phyloP scores from a whole-genome alignment of 2,797 vertebrate genomes.

The Huso huso region DNA sequence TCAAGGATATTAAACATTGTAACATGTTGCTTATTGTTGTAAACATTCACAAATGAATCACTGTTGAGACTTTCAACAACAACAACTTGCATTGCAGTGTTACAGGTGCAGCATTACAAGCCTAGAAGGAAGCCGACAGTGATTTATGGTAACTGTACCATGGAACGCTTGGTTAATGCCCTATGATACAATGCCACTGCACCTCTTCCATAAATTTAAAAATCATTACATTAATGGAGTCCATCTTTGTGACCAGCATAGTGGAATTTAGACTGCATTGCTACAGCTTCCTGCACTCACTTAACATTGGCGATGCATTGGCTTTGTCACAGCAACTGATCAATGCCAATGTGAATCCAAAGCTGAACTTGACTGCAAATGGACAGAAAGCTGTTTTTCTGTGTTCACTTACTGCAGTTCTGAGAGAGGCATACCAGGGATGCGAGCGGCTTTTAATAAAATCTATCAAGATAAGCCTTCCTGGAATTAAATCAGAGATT shows the following conservation, averaged over 20 bases:
- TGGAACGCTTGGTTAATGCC: slow-evolving; percentile 20
- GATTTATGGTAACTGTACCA: slow-evolving; percentile 29
- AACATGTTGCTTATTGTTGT: slow-evolving; percentile 15
- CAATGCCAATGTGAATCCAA: slow-evolving; percentile 18
- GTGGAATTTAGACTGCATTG: not conserved
- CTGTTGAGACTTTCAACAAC: slow-evolving; percentile 3
- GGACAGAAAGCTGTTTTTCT: slow-evolving; percentile 37
- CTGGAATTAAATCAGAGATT: not conserved
- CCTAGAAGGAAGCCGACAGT: slow-evolving; percentile 23
- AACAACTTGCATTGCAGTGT: slow-evolving; percentile 7
- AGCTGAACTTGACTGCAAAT: slow-evolving; percentile 32
- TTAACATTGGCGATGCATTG: slow-evolving; percentile 51
- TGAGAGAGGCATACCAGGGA: slow-evolving; percentile 23
- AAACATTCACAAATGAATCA: slow-evolving; percentile 22
- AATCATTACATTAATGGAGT: slow-evolving; percentile 40
- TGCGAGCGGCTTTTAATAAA: slow-evolving; percentile 50
- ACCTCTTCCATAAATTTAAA: slow-evolving; percentile 40
- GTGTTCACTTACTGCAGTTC: slow-evolving; percentile 23
- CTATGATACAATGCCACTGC: slow-evolving; percentile 24
- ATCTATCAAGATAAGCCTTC: slow-evolving; percentile 24
- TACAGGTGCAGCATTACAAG: slow-evolving; percentile 24
- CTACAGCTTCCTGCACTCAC: not conserved
- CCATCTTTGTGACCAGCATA: slow-evolving; percentile 18
- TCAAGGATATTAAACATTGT: not conserved
- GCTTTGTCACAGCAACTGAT: slow-evolving; percentile 10